A percentile compares a stretch with the other conserved stretches of the same genome.
Conservation (phyloP, 92 coral and sea anemone species). For the Zoanthus sansibaricus region DNA sequence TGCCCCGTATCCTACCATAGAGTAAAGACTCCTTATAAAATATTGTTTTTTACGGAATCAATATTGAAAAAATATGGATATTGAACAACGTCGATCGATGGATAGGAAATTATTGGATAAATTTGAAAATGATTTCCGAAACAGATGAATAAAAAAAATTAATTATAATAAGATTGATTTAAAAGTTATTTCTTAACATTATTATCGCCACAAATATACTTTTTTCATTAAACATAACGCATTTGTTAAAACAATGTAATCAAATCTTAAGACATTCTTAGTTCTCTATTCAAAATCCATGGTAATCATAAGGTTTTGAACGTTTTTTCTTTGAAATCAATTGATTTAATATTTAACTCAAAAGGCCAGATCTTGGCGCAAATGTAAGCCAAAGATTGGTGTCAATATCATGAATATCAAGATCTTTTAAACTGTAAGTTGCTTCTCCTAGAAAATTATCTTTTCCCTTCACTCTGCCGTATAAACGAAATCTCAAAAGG, state of each 20-base stretch:
- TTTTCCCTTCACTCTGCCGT: slow-evolving; percentile 33
- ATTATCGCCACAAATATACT: not conserved
- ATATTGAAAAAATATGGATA: no score
- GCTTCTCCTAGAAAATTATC: slow-evolving; percentile 49
- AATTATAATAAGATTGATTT: not conserved
- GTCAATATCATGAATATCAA: slow-evolving; percentile 38
- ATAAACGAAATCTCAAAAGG: slow-evolving; percentile 31
- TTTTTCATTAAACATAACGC: not conserved
- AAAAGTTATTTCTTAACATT: not conserved
- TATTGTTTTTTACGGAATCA: no score
- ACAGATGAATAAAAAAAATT: not conserved
- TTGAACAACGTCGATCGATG: no score
- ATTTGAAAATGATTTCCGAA: no score
- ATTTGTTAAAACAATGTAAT: not conserved
- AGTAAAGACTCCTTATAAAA: no score
- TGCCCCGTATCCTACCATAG: no score
- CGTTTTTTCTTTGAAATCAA: not conserved
- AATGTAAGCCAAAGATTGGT: slow-evolving; percentile 47
- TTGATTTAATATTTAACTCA: not conserved
- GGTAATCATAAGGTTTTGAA: no score
- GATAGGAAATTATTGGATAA: no score
- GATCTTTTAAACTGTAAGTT: slow-evolving; percentile 42
- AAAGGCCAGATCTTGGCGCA: slow-evolving; percentile 37
- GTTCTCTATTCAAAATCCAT: not conserved
- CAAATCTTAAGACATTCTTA: not conserved